phyloP scores from a whole-genome alignment of 1,140 invertebrate genomes.

The Melanaphis sacchari region DNA sequence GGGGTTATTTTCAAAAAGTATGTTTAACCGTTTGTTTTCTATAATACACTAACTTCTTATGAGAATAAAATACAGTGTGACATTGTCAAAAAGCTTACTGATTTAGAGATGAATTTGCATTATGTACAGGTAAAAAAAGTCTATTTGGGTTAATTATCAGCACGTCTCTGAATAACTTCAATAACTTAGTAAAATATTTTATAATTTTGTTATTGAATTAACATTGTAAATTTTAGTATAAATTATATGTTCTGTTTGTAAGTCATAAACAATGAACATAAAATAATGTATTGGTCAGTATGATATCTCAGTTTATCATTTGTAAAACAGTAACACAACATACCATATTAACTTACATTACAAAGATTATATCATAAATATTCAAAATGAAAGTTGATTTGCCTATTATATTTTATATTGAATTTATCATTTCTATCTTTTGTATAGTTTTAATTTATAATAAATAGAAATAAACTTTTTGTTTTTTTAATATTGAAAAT shows the following conservation, averaged over 20 bases:
- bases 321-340: not conserved
- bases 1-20: conserved; percentile 99
- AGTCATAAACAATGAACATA: not conserved
- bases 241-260: not conserved
- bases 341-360: not conserved
- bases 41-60: not conserved
- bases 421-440: not conserved
- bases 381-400: not conserved
- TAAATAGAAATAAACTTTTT: not conserved
- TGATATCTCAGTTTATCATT: not conserved
- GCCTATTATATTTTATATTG: not conserved
- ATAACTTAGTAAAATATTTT: not conserved
- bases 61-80: not conserved
- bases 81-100: not conserved
- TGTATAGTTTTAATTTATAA: not conserved
- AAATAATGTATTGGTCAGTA: not conserved
- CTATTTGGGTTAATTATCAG: not conserved
- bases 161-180: not conserved
- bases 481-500: not conserved
- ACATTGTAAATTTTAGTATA: not conserved
- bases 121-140: not conserved
- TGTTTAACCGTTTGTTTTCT: conserved; percentile 19
- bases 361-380: not conserved
- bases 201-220: not conserved
- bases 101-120: not conserved